Evolutionary conservation across 2,113 vertebrate species (phyloP).

Genomic region (Telmatochromis sp.): DNA sequence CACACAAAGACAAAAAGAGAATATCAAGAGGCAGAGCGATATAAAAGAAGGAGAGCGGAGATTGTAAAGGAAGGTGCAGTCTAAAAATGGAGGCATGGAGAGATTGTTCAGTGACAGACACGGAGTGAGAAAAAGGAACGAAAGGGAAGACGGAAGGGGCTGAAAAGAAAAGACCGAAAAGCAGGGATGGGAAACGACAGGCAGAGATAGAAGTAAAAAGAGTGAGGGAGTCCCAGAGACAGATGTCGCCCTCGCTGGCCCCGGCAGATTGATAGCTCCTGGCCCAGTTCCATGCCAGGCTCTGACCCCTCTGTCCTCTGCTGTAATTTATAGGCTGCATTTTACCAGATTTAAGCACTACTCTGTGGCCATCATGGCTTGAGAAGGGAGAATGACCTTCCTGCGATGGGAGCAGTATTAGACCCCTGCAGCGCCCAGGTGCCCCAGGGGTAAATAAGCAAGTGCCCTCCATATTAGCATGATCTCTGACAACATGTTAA

Average conservation of each 20-base stretch:
- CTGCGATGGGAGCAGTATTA: slow-evolving; percentile 53
- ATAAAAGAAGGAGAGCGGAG: slow-evolving; percentile 26
- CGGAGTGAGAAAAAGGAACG: background rate
- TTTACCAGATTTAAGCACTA: slow-evolving; percentile 74
- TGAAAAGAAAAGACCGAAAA: background rate
- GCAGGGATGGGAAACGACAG: slow-evolving; percentile 9
- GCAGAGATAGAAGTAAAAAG: slow-evolving; percentile 36
- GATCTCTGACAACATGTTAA: slow-evolving; percentile 33
- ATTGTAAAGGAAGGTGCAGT: slow-evolving; percentile 39
- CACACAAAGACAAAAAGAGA: slow-evolving; percentile 49
- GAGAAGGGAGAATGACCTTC: slow-evolving; percentile 65
- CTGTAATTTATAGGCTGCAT: slow-evolving; percentile 74
- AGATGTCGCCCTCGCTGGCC: slow-evolving; percentile 69
- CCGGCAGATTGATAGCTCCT: slow-evolving; percentile 72
- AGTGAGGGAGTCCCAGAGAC: slow-evolving; percentile 72
- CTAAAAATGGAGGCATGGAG: slow-evolving; percentile 42
- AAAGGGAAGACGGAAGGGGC: background rate
- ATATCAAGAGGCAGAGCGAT: slow-evolving; percentile 46
- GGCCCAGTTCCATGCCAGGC: slow-evolving; percentile 70
- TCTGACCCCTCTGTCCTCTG: slow-evolving; percentile 76
- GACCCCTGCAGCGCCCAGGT: slow-evolving; percentile 35
- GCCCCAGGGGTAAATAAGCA: slow-evolving; percentile 41
- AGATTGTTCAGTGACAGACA: slow-evolving; percentile 35
- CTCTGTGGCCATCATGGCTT: slow-evolving; percentile 66
- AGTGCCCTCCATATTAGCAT: slow-evolving; percentile 8